Evolutionary conservation across 1,140 invertebrate species (phyloP).

Genomic region (Zaprionus ornatus): DNA sequence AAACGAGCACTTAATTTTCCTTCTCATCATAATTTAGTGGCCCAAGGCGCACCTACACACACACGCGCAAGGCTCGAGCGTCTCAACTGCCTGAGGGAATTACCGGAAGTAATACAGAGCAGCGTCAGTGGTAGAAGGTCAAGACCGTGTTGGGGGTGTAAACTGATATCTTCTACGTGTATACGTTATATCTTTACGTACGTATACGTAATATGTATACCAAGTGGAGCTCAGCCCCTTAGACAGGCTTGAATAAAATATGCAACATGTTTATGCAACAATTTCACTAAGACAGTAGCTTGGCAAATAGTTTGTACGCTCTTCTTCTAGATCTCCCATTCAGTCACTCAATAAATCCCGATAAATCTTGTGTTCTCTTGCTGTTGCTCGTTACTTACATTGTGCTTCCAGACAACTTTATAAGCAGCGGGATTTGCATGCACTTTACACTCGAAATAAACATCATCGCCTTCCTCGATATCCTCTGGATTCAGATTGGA

Average conservation of each 20-base stretch:
- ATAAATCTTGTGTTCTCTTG: constrained; percentile 56
- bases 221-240: not conserved
- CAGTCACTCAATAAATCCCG: constrained; percentile 26
- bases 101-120: not conserved
- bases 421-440: constrained; percentile 93
- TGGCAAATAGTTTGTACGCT: not conserved
- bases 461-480: constrained; percentile 95
- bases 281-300: constrained; percentile 4
- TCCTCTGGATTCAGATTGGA: constrained; percentile 93
- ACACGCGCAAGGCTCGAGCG: constrained; percentile 32
- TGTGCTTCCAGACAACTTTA: constrained; percentile 96
- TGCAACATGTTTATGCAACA: not conserved
- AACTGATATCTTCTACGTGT: not conserved
- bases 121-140: constrained; percentile 57
- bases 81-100: constrained; percentile 53
- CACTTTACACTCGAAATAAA: constrained; percentile 95
- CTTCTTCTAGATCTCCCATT: not conserved
- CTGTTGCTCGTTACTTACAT: constrained; percentile 88
- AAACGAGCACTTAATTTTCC: constrained; percentile 77
- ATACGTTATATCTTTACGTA: not conserved
- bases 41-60: not conserved
- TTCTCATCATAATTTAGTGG: constrained; percentile 70
- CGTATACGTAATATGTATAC: not conserved
- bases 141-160: not conserved
- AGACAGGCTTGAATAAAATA: not conserved